These are phyloP conservation scores for Drosophila leontia DNA, from an alignment of 1,140 invertebrate genomes.

Conservation along the genomic window DNA sequence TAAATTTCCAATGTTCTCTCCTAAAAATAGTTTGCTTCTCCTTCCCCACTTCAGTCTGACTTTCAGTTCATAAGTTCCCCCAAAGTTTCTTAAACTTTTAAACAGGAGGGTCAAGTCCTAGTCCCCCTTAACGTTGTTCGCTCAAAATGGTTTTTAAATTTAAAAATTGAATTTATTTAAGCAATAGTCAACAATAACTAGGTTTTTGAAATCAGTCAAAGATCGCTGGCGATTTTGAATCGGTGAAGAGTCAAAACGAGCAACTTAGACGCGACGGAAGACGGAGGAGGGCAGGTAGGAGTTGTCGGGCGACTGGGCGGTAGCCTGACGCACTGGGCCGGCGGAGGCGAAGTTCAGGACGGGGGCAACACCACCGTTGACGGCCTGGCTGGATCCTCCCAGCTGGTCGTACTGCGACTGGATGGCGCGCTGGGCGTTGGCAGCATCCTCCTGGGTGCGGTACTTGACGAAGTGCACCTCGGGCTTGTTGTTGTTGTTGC, in stretches of 20 bases:
- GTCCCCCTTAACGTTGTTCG: not conserved
- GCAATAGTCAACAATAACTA: constrained; percentile 82
- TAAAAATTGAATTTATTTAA: constrained; percentile 73
- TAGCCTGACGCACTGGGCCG: constrained; percentile 59
- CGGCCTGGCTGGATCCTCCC: constrained; percentile 55
- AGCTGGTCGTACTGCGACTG: constrained; percentile 65
- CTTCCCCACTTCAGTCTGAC: not conserved
- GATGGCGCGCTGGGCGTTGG: constrained; percentile 68
- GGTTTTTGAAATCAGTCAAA: constrained; percentile 72
- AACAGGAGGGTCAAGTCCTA: not conserved
- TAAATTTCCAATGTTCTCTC: not conserved
- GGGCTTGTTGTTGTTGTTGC: constrained; percentile 72
- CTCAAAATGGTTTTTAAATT: constrained; percentile 38
- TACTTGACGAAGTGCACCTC: constrained; percentile 80
- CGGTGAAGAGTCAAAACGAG: constrained; percentile 41
- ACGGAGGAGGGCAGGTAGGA: constrained; percentile 77
- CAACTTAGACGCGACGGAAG: constrained; percentile 75
- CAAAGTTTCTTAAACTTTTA: not conserved
- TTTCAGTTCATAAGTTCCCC: not conserved
- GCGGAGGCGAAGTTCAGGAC: constrained; percentile 79
- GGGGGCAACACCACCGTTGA: constrained; percentile 68
- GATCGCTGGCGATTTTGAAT: constrained; percentile 63
- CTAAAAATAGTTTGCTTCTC: not conserved
- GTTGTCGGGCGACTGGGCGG: constrained; percentile 65
- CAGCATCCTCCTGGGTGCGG: constrained; percentile 66